These are phyloP conservation scores for Phalacrocorax aristotelis DNA, from an alignment of 2,113 vertebrate species.

Conservation along the genomic window DNA sequence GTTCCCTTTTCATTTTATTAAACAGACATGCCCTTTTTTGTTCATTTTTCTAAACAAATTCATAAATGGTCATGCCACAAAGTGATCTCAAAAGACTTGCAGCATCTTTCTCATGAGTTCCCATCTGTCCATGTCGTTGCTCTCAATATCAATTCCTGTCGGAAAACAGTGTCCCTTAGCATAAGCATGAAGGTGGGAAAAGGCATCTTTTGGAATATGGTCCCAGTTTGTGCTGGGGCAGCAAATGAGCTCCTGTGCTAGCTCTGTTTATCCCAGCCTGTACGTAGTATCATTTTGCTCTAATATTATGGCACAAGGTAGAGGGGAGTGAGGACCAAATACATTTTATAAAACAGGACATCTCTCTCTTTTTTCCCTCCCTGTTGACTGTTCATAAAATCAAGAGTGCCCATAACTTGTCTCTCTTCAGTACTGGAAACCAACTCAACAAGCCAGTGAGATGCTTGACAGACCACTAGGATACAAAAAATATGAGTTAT, in stretches of 20 bases:
- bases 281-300: not conserved
- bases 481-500: not conserved
- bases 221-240: not conserved
- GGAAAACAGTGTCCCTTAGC: not conserved
- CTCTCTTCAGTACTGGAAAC: not conserved
- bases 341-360: not conserved
- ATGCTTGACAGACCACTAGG: not conserved
- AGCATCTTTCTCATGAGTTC: not conserved
- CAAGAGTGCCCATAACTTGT: not conserved
- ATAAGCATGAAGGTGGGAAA: not conserved
- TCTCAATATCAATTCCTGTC: not conserved
- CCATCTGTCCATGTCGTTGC: not conserved
- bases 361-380: not conserved
- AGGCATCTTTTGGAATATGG: not conserved
- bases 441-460: not conserved
- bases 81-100: not conserved
- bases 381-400: not conserved
- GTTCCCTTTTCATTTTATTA: too few species aligned
- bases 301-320: not conserved
- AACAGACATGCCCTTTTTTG: not conserved
- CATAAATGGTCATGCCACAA: not conserved
- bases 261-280: not conserved
- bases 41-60: not conserved
- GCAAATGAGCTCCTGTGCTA: fast-evolving
- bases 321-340: not conserved